Evolutionary conservation across 2,888 invertebrate genomes (phyloP).

Genomic region (Cryptus armator): DNA sequence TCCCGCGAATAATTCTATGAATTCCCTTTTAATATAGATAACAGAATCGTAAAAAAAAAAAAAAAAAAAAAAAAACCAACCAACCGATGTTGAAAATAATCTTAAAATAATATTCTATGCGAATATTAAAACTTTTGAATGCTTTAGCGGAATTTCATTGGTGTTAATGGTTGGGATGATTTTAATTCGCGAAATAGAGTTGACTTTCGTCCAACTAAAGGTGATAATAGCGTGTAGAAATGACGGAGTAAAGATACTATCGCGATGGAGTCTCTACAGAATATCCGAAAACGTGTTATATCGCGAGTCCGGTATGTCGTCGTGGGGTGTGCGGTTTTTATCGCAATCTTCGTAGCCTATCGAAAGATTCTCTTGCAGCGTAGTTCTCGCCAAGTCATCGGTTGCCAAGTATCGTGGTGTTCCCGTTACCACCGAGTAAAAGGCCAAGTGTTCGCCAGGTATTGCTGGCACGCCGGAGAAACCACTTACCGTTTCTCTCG

Average conservation of each 20-base stretch:
- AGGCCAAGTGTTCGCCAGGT: conserved; percentile 51
- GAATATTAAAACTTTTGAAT: not conserved
- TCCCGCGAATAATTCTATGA: too few relatives aligned
- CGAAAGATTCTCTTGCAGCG: conserved; percentile 49
- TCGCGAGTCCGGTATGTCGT: conserved; percentile 23
- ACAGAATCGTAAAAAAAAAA: too few relatives aligned
- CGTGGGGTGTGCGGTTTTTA: conserved; percentile 37
- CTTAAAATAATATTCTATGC: too few relatives aligned
- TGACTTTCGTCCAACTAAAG: conserved; percentile 14
- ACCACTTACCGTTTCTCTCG: conserved; percentile 61
- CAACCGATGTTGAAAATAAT: too few relatives aligned
- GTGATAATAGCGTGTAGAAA: conserved; percentile 1
- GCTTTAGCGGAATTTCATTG: not conserved
- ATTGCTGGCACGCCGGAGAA: conserved; percentile 57
- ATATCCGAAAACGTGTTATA: conserved; percentile 43
- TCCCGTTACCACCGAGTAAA: conserved; percentile 7
- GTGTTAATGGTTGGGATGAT: not conserved
- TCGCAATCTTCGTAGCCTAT: conserved; percentile 65
- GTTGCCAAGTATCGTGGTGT: conserved; percentile 59
- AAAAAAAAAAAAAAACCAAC: too few relatives aligned
- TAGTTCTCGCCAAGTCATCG: conserved; percentile 60
- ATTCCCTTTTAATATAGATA: too few relatives aligned
- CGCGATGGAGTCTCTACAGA: conserved; percentile 7
- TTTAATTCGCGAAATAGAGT: not conserved
- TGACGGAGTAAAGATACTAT: conserved; percentile 1